Percentiles rank a stretch among this genome's conserved stretches.
Conservation (phyloP, 2,113 vertebrate species). For the Ptilorrhoa leucosticta region DNA sequence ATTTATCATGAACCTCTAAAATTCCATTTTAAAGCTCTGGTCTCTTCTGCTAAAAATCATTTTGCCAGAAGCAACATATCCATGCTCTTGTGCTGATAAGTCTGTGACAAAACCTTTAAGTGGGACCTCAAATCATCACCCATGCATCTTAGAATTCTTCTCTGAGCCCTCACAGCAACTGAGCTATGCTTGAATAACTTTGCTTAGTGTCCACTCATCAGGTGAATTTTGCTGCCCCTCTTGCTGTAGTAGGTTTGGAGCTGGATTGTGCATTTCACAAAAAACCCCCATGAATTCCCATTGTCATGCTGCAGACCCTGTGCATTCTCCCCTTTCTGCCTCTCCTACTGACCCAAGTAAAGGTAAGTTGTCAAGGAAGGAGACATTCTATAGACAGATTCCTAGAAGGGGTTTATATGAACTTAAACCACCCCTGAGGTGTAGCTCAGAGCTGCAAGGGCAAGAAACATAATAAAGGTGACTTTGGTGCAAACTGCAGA, state of each 20-base stretch:
- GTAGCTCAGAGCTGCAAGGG: background rate
- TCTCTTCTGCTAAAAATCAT: background rate
- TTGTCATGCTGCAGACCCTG: background rate
- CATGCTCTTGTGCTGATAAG: background rate
- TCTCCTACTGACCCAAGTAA: background rate
- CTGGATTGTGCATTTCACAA: background rate
- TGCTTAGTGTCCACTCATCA: background rate
- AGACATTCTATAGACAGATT: background rate
- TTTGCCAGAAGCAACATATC: background rate
- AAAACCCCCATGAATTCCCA: background rate
- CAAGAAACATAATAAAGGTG: background rate
- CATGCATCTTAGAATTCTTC: background rate
- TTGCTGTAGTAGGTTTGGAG: background rate
- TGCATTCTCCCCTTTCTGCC: background rate
- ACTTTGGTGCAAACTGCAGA: background rate
- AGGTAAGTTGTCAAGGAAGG: background rate
- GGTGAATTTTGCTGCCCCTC: background rate
- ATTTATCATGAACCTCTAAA: background rate
- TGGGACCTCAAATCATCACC: background rate
- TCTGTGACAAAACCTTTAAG: background rate
- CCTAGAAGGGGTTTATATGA: background rate
- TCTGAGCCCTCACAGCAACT: background rate
- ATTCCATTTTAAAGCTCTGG: background rate
- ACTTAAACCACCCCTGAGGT: background rate
- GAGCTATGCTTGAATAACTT: background rate